A percentile compares a stretch with the other conserved stretches of the same genome.
Conservation (phyloP, 2,113 vertebrate species). For the Cavia porcellus region DNA sequence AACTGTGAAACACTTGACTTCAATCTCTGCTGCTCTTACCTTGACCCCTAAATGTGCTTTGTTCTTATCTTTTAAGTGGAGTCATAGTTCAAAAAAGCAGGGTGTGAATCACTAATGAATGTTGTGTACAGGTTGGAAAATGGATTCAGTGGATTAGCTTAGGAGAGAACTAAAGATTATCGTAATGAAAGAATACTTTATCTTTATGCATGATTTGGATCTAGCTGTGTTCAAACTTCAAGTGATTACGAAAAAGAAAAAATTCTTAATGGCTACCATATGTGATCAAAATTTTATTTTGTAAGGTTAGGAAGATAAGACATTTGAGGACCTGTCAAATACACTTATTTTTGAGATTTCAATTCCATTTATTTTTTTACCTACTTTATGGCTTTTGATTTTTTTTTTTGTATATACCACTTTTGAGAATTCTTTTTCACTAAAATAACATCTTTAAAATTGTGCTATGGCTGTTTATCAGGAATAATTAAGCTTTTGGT, state of each 20-base stretch:
- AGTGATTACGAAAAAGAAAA: conserved; percentile 6
- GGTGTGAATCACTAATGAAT: conserved; percentile 33
- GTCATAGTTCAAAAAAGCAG: background rate
- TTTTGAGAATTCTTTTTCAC: background rate
- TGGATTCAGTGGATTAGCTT: conserved; percentile 6
- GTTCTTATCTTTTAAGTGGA: conserved; percentile 56
- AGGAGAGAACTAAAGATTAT: conserved; percentile 20
- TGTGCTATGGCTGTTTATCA: background rate
- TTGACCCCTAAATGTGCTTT: background rate
- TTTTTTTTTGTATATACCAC: background rate
- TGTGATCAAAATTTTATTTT: background rate
- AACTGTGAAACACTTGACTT: background rate
- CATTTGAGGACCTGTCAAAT: background rate
- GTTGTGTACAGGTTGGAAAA: conserved; percentile 9
- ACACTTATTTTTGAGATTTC: conserved; percentile 38
- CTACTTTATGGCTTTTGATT: background rate
- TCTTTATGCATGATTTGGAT: conserved; percentile 49
- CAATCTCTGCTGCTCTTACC: background rate
- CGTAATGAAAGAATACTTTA: conserved; percentile 37
- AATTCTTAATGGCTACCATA: background rate
- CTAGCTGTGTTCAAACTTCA: conserved; percentile 14
- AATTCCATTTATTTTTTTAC: background rate
- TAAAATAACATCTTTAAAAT: conserved; percentile 38
- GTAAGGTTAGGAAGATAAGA: conserved; percentile 4
- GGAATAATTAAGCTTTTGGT: conserved; percentile 57